A percentile compares a stretch with the other conserved stretches of the same genome.
phyloP scores from a whole-genome alignment of 2,888 invertebrate genomes.

The Ophion slaviceki region DNA sequence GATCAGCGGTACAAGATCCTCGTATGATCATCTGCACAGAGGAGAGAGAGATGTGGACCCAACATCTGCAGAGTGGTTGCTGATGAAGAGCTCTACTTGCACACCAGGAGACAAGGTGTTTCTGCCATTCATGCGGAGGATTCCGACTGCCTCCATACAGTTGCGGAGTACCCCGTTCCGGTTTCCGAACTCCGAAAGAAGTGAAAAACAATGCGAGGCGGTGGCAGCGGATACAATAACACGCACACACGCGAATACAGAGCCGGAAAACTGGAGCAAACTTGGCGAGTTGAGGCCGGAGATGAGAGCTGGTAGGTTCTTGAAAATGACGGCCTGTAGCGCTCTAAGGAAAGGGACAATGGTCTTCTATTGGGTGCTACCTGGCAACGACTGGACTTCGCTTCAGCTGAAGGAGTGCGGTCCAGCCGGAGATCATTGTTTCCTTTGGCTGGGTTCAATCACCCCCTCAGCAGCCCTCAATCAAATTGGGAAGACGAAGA shows the following conservation, averaged over 20 bases:
- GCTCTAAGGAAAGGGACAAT: not conserved
- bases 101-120: conserved; percentile 6
- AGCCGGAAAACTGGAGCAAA: not conserved
- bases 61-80: conserved; percentile 73
- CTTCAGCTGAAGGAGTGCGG: not conserved
- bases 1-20: conserved; percentile 52
- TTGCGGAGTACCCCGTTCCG: conserved; percentile 35
- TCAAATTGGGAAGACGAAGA: not conserved
- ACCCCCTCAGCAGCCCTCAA: not conserved
- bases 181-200: conserved; percentile 70
- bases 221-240: not conserved
- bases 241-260: not conserved
- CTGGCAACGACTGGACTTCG: not conserved
- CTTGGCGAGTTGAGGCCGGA: not conserved
- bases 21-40: conserved; percentile 24
- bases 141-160: conserved; percentile 68
- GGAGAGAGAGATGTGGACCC: not conserved
- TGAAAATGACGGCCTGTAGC: not conserved
- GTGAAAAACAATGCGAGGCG: not conserved
- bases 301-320: not conserved
- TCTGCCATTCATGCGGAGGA: conserved; percentile 53
- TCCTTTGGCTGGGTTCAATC: not conserved
- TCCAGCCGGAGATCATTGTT: not conserved
- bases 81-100: conserved; percentile 75
- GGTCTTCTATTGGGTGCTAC: not conserved